Evolutionary conservation across 2,888 invertebrate genomes (phyloP).

Genomic region (Nemoura dubitans): DNA sequence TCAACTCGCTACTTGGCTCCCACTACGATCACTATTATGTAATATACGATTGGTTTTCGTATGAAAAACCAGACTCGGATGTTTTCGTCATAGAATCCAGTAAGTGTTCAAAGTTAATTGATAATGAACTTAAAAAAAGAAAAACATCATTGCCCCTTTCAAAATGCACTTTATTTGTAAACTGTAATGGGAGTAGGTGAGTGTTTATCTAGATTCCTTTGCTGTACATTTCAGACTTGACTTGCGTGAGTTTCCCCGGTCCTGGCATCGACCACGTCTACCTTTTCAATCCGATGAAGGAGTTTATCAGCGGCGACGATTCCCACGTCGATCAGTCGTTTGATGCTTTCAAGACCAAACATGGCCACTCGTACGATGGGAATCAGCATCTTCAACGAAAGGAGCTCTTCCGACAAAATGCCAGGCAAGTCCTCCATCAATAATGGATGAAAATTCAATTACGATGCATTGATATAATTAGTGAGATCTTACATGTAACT

Average conservation of each 20-base stretch:
- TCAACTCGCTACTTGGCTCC: constrained; percentile 89
- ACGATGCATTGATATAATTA: too few species aligned
- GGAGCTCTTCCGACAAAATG: constrained; percentile 86
- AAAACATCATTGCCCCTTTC: too few species aligned
- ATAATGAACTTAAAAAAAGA: too few species aligned
- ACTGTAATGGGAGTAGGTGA: too few species aligned
- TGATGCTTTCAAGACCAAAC: constrained; percentile 75
- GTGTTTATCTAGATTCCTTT: neutral
- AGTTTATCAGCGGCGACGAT: constrained; percentile 81
- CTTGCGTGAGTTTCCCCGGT: constrained; percentile 85
- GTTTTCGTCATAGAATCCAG: constrained; percentile 74
- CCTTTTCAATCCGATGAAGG: constrained; percentile 93
- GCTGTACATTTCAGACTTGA: constrained; percentile 62
- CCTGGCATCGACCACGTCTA: constrained; percentile 80
- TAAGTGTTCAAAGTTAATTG: constrained; percentile 57
- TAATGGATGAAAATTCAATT: neutral
- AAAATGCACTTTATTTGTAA: too few species aligned
- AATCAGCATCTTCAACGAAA: constrained; percentile 76
- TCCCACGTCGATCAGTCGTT: constrained; percentile 81
- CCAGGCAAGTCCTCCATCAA: constrained; percentile 66
- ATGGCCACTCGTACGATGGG: constrained; percentile 74
- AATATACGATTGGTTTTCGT: constrained; percentile 72
- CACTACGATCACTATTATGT: constrained; percentile 96
- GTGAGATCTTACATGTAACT: too few species aligned
- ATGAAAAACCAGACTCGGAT: constrained; percentile 72